Evolutionary conservation across 2,888 invertebrate genomes (phyloP), one percentile per base, ranked within the genome.

Genomic region (Phyllotreta striolata): DNA sequence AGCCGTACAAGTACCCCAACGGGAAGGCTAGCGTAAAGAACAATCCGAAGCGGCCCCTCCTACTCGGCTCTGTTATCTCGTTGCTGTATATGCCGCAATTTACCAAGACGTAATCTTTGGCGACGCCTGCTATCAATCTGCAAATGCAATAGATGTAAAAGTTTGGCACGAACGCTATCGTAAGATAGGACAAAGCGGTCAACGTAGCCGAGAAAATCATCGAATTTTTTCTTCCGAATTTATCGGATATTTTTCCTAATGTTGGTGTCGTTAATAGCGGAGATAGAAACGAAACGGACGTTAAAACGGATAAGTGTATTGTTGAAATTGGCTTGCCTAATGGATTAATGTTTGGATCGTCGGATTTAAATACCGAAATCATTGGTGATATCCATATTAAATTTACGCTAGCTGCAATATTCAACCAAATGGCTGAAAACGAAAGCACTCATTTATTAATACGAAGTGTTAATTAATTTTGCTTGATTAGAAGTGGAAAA

Each of bases 161-260:
- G 13, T 56, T 43, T 34, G 6, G 13, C 3, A 38, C 44, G 7
- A 56, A 56, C 1, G 56, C 56, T 6, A 56, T 44, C 12, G 7
- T 37, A 3, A 9, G 6, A 4, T 24, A 24, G 1, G 46, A 43
- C 0, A 14, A 56, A 35, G 24, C n/a, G 0, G 12, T 13, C n/a
- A 34, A 6, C 4, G n/a, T 12, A 1, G 46, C 3, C n/a, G 44
- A 14, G 12, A 14, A n/a, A 10, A 13, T 13, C 13, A 56, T 37
- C 37, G 46, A 44, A n/a, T 9, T 56, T 35, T 10, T 56, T 10
- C 56, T 56, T 10, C 56, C 56, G 10, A 56, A 13, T 35, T n/a
- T 4, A 37, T 56, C 56, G 6, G 56, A 44, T 35, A 56, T 3
- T 12, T 44, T 44, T 37, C 44, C 56, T 34, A 56, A 37, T 9